Percentiles rank a stretch among this genome's conserved stretches.
These are phyloP conservation scores for Ascidia mentula DNA, from an alignment of 23 tunicate species.

Conservation along the genomic window DNA sequence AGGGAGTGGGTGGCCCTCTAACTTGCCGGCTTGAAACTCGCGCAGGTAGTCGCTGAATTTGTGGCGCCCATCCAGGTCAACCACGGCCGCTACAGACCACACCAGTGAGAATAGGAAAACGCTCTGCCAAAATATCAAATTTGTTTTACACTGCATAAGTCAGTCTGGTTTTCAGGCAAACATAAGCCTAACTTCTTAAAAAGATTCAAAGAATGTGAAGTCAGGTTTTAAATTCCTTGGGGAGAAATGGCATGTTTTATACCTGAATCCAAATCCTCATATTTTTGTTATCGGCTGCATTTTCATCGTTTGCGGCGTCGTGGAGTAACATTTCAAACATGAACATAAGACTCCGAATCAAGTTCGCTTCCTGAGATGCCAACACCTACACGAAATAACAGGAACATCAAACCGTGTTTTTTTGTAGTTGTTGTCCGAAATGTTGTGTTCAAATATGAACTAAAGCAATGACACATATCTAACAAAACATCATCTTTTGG, in stretches of 20 bases:
- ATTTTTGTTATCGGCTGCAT: slow-evolving; percentile 70
- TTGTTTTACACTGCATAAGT: too few relatives aligned
- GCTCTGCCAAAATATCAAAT: slow-evolving; percentile 39
- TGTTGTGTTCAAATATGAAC: too few relatives aligned
- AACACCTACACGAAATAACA: slow-evolving; percentile 36
- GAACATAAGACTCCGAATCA: slow-evolving; percentile 92
- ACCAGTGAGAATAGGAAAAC: slow-evolving; percentile 86
- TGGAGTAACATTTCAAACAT: slow-evolving; percentile 88
- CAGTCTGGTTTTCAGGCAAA: not conserved
- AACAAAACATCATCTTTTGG: too few relatives aligned
- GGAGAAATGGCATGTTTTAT: not conserved
- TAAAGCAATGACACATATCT: too few relatives aligned
- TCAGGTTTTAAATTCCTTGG: not conserved
- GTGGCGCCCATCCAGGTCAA: slow-evolving; percentile 80
- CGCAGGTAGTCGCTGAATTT: slow-evolving; percentile 71
- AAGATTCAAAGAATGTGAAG: not conserved
- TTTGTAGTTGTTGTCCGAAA: too few relatives aligned
- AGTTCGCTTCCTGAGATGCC: slow-evolving; percentile 64
- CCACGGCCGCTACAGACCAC: slow-evolving; percentile 87
- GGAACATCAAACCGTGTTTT: too few relatives aligned
- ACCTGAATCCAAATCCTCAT: slow-evolving; percentile 91
- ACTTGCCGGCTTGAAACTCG: slow-evolving; percentile 53
- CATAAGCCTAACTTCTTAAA: not conserved
- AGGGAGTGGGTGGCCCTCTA: slow-evolving; percentile 77
- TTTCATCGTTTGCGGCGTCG: slow-evolving; percentile 67